Base-by-base conservation (phyloP, 2,113 vertebrate species). In the Chionomys nivalis region DNA sequence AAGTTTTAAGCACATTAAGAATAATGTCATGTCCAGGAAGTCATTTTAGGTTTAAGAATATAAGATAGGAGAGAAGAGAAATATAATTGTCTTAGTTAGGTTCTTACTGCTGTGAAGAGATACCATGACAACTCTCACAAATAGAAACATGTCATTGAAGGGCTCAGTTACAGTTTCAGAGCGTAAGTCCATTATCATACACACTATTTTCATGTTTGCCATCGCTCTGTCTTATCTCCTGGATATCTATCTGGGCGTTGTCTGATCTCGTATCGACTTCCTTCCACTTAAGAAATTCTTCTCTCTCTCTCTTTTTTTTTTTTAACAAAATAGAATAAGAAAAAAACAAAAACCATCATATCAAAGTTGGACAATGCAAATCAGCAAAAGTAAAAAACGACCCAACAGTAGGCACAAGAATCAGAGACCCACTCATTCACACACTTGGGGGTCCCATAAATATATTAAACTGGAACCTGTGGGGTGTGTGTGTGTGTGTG, bases 11-110 rank as follows among this genome's bases (percentile, higher is more conserved):
- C 58, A 83, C 26, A 19, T 63, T 87, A 83, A 70, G 68, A 70
- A n/a, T 87, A 76, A 76, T 92, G 8, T 86, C 21, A 75, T 83
- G 88, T 96, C 12, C n/a, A 81, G 72, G 36, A 91, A 89, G 61
- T 16, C n/a, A 47, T 7, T 1, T 68, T 68, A 68, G 66, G 66
- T 68, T 68, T 68, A 68, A 77, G n/a, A 82, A 39, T n/a, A 63
- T 39, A 85, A 85, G 47, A 68, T 6, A 5, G 11, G n/a, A 89
- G 19, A 94, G 39, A 82, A 87, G 2, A 13, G 7, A 94, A 93
- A 68, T 76, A 1, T n/a, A 86, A 16, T 68, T 68, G 66, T 68
- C 66, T 33, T 68, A 33, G 66, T 65, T 65, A 65, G 63, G 31
- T 16, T 68, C 16, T 65, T 11, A 3, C 26, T 65, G 63, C 24